Evolutionary conservation across 2,888 invertebrate species (phyloP), one percentile per base, ranked within the genome.

Genomic region (Erebia epiphron): DNA sequence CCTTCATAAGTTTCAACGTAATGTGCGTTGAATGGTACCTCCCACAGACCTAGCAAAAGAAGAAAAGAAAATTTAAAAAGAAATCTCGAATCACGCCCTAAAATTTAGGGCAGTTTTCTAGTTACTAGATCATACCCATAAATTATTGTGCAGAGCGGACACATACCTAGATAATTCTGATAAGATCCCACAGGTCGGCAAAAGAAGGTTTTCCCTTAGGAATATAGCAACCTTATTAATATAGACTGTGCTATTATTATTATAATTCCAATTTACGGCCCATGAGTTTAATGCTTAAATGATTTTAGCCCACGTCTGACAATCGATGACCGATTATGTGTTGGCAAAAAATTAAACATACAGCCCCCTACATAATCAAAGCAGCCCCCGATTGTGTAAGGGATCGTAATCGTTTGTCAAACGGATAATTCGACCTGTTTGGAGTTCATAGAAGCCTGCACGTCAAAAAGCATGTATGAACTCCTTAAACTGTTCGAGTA

Each of bases 1-100:
- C 98, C 98, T 90, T 98, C 98, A 78, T 95, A 98, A 49, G 96
- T 95, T 83, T 97, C 97, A 4, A 98, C 96, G 85, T 96, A 98
- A 87, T 98, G 98, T 58, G 98, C 96, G 84, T 98, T 98, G 82
- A 98, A 91, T 1, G 98, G 98, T 50, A 98, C 95, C 91, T 98
- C 98, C 98, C 98, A 98, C n/a, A 98, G 95, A 78, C 97, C 97
- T 96, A 70, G 50, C 26, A 11, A 65, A 54, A 62, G 46, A 71
- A 62, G 67, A 68, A 70, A 73, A 73, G 18, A 18, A 66, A 68
- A 70, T 65, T 62, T 50, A 57, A 35, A n/a, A 11, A 46, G 4
- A 11, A 43, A 11, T 43, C 43, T 0, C 4, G 35, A n/a, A 41
- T 49, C 26, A 49, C 46, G 18, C 11, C 61, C 13, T 1, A 43